Evolutionary conservation across 2,888 invertebrate species (phyloP), one percentile per base, ranked within the genome.

Genomic region (Linyphia triangularis): DNA sequence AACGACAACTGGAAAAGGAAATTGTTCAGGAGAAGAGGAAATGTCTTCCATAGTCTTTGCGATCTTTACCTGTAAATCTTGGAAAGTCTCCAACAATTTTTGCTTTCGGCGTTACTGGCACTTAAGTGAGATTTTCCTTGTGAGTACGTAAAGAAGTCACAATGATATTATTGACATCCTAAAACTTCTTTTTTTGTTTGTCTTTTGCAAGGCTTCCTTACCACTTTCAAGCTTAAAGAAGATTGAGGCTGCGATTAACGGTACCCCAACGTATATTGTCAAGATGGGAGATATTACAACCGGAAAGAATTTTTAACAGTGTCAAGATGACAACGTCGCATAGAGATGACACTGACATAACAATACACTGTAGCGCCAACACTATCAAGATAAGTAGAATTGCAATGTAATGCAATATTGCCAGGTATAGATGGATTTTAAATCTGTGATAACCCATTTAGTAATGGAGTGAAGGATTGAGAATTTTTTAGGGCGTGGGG

Each of bases 11-110:
- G 16, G 51, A 16, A 51, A n/a, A 51, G 51, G 51, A 51, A 51
- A 51, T 51, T n/a, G 51, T 51, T 51, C 51, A 51, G n/a, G n/a
- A 16, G 51, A 51, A 51, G 51, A 51, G 51, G 51, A 51, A 51
- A 51, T 16, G 51, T 51, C 51, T 51, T 51, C 51, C 13, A 51
- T 51, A 51, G 16, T 51, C n/a, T 16, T n/a, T n/a, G n/a, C n/a
- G 51, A 51, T 51, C 51, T 51, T 51, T 51, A 51, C 51, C 51
- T 51, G 51, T 51, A 51, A 51, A 51, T 51, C 51, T 51, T 51
- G 51, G 51, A 51, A 51, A 51, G 51, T 51, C n/a, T 51, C 51
- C 51, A 51, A 51, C 51, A 51, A n/a, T 51, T 51, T 51, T 51
- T n/a, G 51, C 51, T 13, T n/a, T n/a, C 51, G n/a, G 4, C 16